Percentiles rank a stretch among this genome's conserved stretches.
phyloP scores from a whole-genome alignment of 2,113 vertebrate genomes.

The Pollachius pollachius region DNA sequence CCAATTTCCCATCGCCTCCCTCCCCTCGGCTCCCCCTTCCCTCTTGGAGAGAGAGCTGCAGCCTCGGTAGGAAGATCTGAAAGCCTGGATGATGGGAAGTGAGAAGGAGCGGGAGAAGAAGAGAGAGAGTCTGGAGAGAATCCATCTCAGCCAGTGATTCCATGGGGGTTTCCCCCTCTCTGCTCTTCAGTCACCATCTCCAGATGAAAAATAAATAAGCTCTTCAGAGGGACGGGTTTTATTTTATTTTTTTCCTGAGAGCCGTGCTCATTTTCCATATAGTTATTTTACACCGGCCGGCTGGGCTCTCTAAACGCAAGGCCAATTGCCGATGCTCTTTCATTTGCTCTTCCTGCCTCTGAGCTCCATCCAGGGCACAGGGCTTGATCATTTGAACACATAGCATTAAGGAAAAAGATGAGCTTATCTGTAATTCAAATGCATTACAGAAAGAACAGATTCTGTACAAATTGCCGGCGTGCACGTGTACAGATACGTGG shows the following conservation, averaged over 20 bases:
- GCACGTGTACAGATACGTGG: too few species aligned
- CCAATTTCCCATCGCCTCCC: background rate
- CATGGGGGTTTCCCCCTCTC: constrained; percentile 41
- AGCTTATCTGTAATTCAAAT: too few species aligned
- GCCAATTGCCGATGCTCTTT: too few species aligned
- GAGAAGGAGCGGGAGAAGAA: constrained; percentile 42
- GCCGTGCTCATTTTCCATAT: constrained; percentile 44
- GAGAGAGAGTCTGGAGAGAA: constrained; percentile 58
- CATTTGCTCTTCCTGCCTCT: too few species aligned
- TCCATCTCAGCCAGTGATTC: constrained; percentile 64
- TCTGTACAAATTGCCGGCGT: too few species aligned
- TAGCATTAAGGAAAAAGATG: too few species aligned
- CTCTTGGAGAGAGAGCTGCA: constrained; percentile 57
- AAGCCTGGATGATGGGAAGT: constrained; percentile 59
- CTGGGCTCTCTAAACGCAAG: background rate
- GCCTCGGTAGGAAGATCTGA: constrained; percentile 58
- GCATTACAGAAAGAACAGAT: too few species aligned
- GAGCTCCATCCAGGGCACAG: too few species aligned
- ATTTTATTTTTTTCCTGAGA: constrained; percentile 38
- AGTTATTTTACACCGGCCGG: constrained; percentile 29
- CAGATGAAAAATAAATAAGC: constrained; percentile 76
- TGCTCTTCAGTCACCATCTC: constrained; percentile 61
- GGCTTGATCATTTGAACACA: too few species aligned
- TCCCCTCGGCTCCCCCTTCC: constrained; percentile 9
- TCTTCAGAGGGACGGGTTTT: constrained; percentile 60